Percentiles rank a stretch among this genome's conserved stretches.
These are phyloP conservation scores for Pyrgus malvae DNA, from an alignment of 2,888 invertebrate species.

Conservation along the genomic window DNA sequence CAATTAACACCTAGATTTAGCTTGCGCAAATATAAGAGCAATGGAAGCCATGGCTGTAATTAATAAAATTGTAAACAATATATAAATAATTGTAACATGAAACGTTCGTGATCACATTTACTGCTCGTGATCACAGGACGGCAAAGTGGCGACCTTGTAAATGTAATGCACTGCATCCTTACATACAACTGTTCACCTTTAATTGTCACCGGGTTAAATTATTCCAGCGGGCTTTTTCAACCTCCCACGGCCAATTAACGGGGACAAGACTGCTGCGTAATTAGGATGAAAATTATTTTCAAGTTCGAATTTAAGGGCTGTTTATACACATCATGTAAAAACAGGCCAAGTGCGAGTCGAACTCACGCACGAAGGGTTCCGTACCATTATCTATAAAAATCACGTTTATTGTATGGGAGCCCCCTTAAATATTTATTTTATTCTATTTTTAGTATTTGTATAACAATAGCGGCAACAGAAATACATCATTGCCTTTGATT, in stretches of 20 bases:
- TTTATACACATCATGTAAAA: too few species aligned
- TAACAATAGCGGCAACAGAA: too few species aligned
- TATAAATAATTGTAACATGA: slow-evolving; percentile 34
- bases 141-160: slow-evolving; percentile 49
- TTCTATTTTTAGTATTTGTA: too few species aligned
- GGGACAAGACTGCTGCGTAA: slow-evolving; percentile 36
- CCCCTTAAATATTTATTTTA: too few species aligned
- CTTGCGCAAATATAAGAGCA: background rate
- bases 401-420: too few species aligned
- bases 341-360: too few species aligned
- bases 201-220: slow-evolving; percentile 52
- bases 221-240: slow-evolving; percentile 45
- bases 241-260: slow-evolving; percentile 56
- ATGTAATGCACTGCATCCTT: slow-evolving; percentile 38
- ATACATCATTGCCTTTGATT: too few species aligned
- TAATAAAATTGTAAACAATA: slow-evolving; percentile 8
- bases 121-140: slow-evolving; percentile 31
- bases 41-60: slow-evolving; percentile 1
- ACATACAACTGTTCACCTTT: slow-evolving; percentile 28
- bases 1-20: background rate
- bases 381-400: too few species aligned
- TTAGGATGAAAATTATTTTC: background rate
- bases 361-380: too few species aligned
- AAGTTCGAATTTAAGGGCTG: background rate
- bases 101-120: slow-evolving; percentile 44